Conservation (phyloP, 2,797 vertebrate species). For the Etheostoma perlongum region DNA sequence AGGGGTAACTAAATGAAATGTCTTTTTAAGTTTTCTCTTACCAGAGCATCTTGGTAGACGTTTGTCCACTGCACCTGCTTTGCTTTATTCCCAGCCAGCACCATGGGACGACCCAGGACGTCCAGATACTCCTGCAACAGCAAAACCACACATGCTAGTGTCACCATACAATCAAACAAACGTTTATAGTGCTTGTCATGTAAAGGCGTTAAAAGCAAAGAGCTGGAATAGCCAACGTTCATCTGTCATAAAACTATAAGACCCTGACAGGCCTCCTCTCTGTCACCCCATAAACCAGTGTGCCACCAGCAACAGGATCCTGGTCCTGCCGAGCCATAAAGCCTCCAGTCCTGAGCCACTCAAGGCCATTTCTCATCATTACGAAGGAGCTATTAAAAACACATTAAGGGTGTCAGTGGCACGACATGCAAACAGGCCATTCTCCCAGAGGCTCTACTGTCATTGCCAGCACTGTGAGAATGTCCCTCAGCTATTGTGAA, state of each 20-base stretch:
- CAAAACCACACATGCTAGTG: conserved; percentile 29
- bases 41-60: conserved; percentile 98
- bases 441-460: conserved; percentile 67
- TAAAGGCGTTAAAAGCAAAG: conserved; percentile 59
- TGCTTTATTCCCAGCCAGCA: conserved; percentile 92
- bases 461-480: conserved; percentile 44
- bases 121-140: conserved; percentile 94
- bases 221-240: conserved; percentile 55
- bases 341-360: conserved; percentile 67
- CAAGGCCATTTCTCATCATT: conserved; percentile 82
- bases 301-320: conserved; percentile 54
- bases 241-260: conserved; percentile 75
- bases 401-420: conserved; percentile 77
- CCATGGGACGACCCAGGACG: conserved; percentile 97
- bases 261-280: conserved; percentile 67
- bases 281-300: conserved; percentile 76
- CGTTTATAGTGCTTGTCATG: conserved; percentile 57
- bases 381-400: conserved; percentile 84
- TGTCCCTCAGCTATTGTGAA: conserved; percentile 63
- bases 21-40: conserved; percentile 72
- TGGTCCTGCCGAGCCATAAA: conserved; percentile 69
- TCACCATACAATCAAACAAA: conserved; percentile 50
- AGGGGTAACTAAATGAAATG: no score
- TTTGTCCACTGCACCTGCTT: conserved; percentile 99
- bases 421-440: conserved; percentile 64